A percentile compares a stretch with the other conserved stretches of the same genome.
Conservation (phyloP, 2,797 vertebrate genomes). For the Peromyscus attwateri region DNA sequence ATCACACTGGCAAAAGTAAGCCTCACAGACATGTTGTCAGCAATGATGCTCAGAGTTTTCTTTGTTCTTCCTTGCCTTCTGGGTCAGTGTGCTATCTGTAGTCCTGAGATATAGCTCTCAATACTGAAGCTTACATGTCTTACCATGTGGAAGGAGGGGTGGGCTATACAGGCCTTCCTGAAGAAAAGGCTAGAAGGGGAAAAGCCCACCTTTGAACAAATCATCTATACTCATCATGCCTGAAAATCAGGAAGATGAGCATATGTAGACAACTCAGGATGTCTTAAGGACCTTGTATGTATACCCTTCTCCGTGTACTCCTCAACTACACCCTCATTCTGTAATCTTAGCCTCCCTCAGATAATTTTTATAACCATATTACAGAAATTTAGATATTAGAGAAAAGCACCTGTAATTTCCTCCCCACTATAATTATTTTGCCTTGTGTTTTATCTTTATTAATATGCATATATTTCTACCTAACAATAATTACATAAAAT, state of each 20-base stretch:
- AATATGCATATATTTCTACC: conserved; percentile 61
- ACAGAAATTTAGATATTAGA: conserved; percentile 54
- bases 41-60: neutral
- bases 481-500: conserved; percentile 74
- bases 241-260: neutral
- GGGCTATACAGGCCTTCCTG: neutral
- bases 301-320: neutral
- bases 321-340: neutral
- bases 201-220: neutral
- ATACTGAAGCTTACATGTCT: neutral
- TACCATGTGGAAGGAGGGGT: neutral
- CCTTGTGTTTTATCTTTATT: conserved; percentile 67
- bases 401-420: conserved; percentile 22
- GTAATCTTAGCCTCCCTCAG: neutral
- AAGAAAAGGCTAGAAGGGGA: neutral
- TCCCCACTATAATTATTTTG: conserved; percentile 47
- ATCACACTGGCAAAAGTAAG: neutral
- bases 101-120: neutral
- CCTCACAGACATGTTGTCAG: neutral
- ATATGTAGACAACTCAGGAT: neutral
- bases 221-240: neutral
- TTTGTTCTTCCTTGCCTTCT: neutral
- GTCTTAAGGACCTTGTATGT: neutral
- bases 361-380: conserved; percentile 25
- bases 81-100: neutral